These are phyloP conservation scores for Ruditapes philippinarum DNA, from an alignment of 1,140 invertebrate species.

Conservation along the genomic window DNA sequence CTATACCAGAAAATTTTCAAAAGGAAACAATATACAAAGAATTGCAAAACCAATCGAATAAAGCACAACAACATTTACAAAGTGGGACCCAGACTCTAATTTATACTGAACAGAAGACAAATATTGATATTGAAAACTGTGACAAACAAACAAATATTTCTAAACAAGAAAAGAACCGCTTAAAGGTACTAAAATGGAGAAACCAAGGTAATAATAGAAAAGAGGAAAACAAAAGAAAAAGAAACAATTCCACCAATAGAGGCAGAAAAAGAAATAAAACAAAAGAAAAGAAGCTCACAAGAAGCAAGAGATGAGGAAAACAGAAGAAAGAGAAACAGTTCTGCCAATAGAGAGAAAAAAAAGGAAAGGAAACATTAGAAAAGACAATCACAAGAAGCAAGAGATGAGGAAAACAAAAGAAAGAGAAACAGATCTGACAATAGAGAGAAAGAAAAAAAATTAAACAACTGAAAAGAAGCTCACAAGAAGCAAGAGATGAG, in stretches of 20 bases:
- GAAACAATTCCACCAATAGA: not conserved
- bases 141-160: too few species aligned
- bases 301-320: not conserved
- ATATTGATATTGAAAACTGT: too few species aligned
- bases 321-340: not conserved
- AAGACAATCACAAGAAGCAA: not conserved
- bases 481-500: not conserved
- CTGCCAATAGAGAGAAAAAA: not conserved
- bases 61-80: not conserved
- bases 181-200: not conserved
- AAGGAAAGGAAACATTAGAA: not conserved
- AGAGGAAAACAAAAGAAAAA: not conserved
- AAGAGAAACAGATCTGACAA: not conserved
- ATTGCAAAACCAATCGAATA: not conserved
- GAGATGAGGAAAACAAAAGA: not conserved
- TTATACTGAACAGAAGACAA: too few species aligned
- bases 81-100: too few species aligned
- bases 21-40: not conserved
- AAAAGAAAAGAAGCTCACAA: not conserved
- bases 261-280: not conserved
- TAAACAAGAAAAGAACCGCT: not conserved
- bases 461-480: not conserved
- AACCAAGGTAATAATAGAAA: not conserved
- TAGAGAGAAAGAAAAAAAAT: not conserved
- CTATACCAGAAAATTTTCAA: not conserved